Percentiles rank a stretch among this genome's conserved stretches.
Conservation (phyloP, 2,888 invertebrate species). For the Cremastinae sp. region DNA sequence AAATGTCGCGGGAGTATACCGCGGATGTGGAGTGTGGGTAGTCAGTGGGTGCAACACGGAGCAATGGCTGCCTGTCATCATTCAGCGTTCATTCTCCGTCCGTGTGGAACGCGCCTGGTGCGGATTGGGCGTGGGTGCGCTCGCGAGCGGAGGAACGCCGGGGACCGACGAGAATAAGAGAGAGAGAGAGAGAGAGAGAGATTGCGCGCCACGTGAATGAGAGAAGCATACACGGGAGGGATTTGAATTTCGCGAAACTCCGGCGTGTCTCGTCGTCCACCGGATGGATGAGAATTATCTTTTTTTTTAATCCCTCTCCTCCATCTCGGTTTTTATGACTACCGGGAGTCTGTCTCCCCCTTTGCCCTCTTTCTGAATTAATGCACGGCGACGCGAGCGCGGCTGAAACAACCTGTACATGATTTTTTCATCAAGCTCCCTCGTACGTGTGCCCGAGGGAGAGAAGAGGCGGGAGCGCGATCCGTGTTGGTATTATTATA, state of each 20-base stretch:
- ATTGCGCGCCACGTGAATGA: constrained; percentile 50
- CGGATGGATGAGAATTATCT: constrained; percentile 56
- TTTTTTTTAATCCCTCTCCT: constrained; percentile 50
- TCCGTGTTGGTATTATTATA: constrained; percentile 47
- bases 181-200: too few relatives aligned
- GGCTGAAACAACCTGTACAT: constrained; percentile 53
- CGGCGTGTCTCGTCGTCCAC: constrained; percentile 50
- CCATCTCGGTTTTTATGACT: constrained; percentile 51
- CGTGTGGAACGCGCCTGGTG: constrained; percentile 40
- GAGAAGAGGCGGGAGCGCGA: constrained; percentile 32
- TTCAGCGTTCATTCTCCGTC: constrained; percentile 68
- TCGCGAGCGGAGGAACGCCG: constrained; percentile 43
- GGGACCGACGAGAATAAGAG: constrained; percentile 29
- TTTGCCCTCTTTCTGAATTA: constrained; percentile 12
- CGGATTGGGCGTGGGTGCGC: constrained; percentile 68
- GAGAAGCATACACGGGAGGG: constrained; percentile 45
- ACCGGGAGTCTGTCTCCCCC: constrained; percentile 4
- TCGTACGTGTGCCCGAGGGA: constrained; percentile 40
- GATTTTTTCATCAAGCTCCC: constrained; percentile 59
- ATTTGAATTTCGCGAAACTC: constrained; percentile 59
- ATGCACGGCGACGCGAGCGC: not conserved
- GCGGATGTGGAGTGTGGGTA: constrained; percentile 65
- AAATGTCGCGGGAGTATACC: constrained; percentile 31
- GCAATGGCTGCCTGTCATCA: constrained; percentile 72
- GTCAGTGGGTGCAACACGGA: constrained; percentile 72